These are phyloP conservation scores for Oncorhynchus keta DNA, from an alignment of 2,113 vertebrate species.

Conservation along the genomic window DNA sequence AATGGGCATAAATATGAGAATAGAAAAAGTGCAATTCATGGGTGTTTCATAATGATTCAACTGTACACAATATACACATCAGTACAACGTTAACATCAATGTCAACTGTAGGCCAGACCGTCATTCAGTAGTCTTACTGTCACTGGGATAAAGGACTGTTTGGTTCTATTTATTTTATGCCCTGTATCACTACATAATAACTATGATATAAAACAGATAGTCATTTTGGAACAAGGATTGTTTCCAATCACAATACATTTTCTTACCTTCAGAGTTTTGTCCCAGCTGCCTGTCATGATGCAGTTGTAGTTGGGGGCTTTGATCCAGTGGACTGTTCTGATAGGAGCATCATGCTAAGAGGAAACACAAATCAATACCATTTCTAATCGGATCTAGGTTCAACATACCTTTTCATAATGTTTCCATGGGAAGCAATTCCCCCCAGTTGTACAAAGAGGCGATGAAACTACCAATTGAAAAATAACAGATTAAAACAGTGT, in stretches of 20 bases:
- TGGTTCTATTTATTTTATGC: too few species aligned
- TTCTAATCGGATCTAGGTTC: neutral
- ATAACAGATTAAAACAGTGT: neutral
- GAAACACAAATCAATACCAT: neutral
- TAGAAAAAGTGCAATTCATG: too few species aligned
- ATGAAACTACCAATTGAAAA: neutral
- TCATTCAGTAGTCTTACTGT: too few species aligned
- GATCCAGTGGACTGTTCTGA: conserved; percentile 97
- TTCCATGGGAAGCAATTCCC: neutral
- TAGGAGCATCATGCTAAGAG: conserved; percentile 91
- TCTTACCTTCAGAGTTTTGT: conserved; percentile 91
- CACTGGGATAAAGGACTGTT: too few species aligned
- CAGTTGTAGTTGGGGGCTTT: conserved; percentile 98
- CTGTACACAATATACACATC: too few species aligned
- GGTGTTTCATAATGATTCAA: too few species aligned
- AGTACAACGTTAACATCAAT: too few species aligned
- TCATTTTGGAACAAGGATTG: neutral
- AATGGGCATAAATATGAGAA: too few species aligned
- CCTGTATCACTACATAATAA: too few species aligned
- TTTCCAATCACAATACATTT: neutral
- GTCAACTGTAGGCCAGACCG: too few species aligned
- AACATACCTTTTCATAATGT: neutral
- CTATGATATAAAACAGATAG: too few species aligned
- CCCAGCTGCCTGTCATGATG: conserved; percentile 98
- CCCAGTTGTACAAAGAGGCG: neutral